Base-by-base conservation (phyloP, 2,888 invertebrate genomes). In the Amblyteles armatorius region DNA sequence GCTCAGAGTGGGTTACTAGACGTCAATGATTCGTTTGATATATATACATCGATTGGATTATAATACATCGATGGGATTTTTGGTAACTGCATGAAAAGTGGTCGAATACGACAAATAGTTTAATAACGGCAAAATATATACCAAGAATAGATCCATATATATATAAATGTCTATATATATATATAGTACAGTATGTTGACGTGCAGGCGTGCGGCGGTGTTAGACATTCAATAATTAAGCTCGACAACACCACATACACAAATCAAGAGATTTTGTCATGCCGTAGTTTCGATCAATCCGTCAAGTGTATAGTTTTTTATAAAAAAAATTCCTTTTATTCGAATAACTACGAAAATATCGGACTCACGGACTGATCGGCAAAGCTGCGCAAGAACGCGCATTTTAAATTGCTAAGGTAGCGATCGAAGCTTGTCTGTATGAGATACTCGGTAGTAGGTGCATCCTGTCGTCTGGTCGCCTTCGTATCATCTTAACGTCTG, bases 91-190 rank as follows among this genome's bases (percentile, higher is more conserved):
- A 82, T 82, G 77, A 82, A 80, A 82, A 84, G 78, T 86, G 86
- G 74, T 87, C 72, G 83, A 79, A 85, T 85, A 86, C 86, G 71
- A 87, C 79, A 85, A 85, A 84, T 76, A 85, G 44, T 55, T 84
- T 48, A 79, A 84, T 82, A 79, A 78, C 48, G 55, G 63, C 73
- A 74, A 69, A 84, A 79, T 84, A 71, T 36, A 82, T 65, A 73
- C n/a, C 78, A 63, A 81, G 19, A 69, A 26, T 48, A 48, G 44
- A 48, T 48, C 72, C 44, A 69, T 60, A 74, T 69, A 74, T 26
- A 74, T 65, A 72, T 72, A 77, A 76, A 76, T 81, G 52, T 79
- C 76, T 63, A 29, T 79, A 77, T 63, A 40, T 33, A 79, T 76
- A 72, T 78, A 78, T 63, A 68, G 50, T 69, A 85, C 33, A 68